Base-by-base conservation (phyloP, 2,797 vertebrate genomes). In the Melanotaenia maccullochi region DNA sequence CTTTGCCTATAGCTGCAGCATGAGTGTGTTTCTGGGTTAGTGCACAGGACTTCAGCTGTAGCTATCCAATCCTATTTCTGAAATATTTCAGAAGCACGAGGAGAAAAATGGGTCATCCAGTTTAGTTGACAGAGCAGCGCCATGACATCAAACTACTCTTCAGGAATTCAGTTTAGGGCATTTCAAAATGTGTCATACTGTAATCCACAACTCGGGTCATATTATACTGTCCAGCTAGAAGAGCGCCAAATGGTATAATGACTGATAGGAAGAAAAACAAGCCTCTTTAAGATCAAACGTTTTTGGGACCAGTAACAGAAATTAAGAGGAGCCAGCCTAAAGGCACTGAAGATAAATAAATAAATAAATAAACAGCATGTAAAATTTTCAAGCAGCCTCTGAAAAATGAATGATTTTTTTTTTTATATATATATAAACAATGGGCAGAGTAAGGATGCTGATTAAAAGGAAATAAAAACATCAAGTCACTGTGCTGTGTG, bases 41-140 rank as follows among this genome's bases (percentile, higher is more conserved):
- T 91, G 89, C 89, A 92, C 86, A 92, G 89, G 88, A 92, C 91
- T 94, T 93, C 80, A 91, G 83, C 91, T 90, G 82, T 81, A 91
- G 85, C 88, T 72, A 92, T 89, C 93, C 93, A 93, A 91, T 93
- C 90, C 89, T 84, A 89, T 90, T 92, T 90, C 90, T 87, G 90
- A 93, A 93, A 93, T 92, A 91, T 93, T 94, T 93, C 87, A 88
- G 87, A 92, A 89, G 87, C 89, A 85, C 60, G 67, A 76, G 73
- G 73, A 72, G 76, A 83, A 91, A 93, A 93, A 88, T 94, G 92
- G 93, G 93, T 93, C 93, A 94, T 88, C 89, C 83, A 90, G 86
- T 90, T 93, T 88, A 65, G 24, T 93, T 92, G 92, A 93, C 89
- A 87, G 88, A 87, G 84, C 81, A 88, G 88, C 67, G 16, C 59